A percentile compares a stretch with the other conserved stretches of the same genome.
phyloP scores from a whole-genome alignment of 2,888 invertebrate species.

The Lasioglossum villosulum region DNA sequence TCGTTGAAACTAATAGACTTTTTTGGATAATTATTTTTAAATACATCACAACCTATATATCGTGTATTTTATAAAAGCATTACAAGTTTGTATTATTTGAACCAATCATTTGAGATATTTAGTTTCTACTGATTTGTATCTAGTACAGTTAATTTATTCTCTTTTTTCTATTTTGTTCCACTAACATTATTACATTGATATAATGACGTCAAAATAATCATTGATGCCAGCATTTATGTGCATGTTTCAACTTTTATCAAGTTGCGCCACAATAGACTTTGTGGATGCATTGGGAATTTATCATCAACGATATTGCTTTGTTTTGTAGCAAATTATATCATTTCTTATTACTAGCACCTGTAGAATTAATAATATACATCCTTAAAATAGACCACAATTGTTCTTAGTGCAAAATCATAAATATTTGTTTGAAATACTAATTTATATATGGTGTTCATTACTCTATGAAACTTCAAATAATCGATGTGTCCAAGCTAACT shows the following conservation, averaged over 20 bases:
- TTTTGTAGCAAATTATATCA: conserved; percentile 23
- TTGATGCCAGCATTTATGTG: conserved; percentile 65
- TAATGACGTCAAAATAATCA: conserved; percentile 37
- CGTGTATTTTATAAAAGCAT: not conserved
- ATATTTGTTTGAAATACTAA: not conserved
- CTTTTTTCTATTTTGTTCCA: conserved; percentile 72
- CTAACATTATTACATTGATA: conserved; percentile 71
- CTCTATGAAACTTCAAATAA: not conserved
- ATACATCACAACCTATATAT: not conserved
- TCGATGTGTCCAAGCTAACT: not conserved
- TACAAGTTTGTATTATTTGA: not conserved
- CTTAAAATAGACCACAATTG: not conserved
- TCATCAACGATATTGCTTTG: conserved; percentile 62
- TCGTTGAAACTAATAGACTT: not conserved
- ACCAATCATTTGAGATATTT: conserved; percentile 18
- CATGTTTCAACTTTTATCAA: conserved; percentile 67
- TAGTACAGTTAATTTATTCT: conserved; percentile 72
- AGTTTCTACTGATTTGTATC: not conserved
- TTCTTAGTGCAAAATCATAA: not conserved
- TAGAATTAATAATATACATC: not conserved
- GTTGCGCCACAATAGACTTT: conserved; percentile 76
- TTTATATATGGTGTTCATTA: not conserved
- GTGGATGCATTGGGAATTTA: conserved; percentile 76
- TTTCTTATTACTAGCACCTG: not conserved
- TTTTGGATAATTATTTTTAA: not conserved